Evolutionary conservation across 2,113 vertebrate species (phyloP).

Genomic region (Tapirus terrestris): DNA sequence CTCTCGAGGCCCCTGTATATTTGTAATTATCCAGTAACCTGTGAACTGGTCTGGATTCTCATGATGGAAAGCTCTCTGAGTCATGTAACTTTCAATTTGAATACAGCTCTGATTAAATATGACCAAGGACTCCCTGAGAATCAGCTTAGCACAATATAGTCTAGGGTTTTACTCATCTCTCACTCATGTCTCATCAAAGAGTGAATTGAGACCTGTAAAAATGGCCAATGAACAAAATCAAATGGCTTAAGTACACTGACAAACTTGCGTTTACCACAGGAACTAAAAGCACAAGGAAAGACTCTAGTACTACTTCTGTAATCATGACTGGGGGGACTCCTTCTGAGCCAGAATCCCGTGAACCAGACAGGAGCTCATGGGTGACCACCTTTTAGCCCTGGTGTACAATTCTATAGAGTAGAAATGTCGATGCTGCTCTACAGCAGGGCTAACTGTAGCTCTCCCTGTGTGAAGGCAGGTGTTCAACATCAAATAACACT

Average conservation of each 20-base stretch:
- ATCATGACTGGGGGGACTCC: background rate
- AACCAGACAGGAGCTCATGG: background rate
- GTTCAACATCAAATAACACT: slow-evolving; percentile 80
- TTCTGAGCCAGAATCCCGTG: background rate
- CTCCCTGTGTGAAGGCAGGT: slow-evolving; percentile 66
- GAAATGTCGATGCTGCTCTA: background rate
- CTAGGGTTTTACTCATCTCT: background rate
- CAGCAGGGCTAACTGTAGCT: background rate
- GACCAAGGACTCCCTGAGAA: background rate
- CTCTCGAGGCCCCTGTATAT: background rate
- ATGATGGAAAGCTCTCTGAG: background rate
- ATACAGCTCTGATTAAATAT: background rate
- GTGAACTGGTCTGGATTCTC: background rate
- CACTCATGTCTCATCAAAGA: background rate
- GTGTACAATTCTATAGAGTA: background rate
- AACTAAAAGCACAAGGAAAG: background rate
- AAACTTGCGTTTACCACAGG: background rate
- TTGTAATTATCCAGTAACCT: background rate
- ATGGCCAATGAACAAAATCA: background rate
- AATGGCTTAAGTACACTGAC: background rate
- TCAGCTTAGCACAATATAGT: background rate
- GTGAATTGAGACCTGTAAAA: background rate
- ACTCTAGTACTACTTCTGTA: background rate
- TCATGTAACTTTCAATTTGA: background rate
- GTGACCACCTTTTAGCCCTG: background rate